These are phyloP conservation scores for Varanus salvator DNA, from an alignment of 2,113 vertebrate genomes.

Conservation along the genomic window DNA sequence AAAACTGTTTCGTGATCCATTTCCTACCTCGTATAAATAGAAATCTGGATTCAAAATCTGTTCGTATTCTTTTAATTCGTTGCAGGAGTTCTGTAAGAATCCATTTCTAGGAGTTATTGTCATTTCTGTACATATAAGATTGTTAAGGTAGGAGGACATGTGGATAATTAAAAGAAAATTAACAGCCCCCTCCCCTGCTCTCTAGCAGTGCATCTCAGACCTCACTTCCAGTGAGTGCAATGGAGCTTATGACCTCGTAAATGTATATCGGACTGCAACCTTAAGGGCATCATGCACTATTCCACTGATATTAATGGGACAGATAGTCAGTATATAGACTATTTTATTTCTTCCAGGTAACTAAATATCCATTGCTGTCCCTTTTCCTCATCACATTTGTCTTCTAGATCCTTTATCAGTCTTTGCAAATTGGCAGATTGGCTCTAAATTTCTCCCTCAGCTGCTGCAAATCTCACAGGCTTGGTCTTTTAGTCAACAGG, in stretches of 20 bases:
- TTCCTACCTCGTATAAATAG: not conserved
- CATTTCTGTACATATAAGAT: not conserved
- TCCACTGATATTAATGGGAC: not conserved
- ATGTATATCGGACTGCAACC: not conserved
- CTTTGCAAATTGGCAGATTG: no score
- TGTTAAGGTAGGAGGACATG: not conserved
- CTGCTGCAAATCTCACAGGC: not conserved
- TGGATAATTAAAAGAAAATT: not conserved
- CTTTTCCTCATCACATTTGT: not conserved
- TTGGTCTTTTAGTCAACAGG: not conserved
- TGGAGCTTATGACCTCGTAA: not conserved
- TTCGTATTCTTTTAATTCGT: conserved; percentile 9
- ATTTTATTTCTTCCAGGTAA: not conserved
- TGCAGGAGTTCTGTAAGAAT: conserved; percentile 24
- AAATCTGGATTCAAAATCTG: not conserved
- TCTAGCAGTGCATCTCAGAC: not conserved
- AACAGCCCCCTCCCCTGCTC: not conserved
- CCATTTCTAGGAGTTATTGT: not conserved
- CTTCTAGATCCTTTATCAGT: not conserved
- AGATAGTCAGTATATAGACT: not conserved
- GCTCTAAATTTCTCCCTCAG: not conserved
- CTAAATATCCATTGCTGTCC: not conserved
- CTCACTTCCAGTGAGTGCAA: not conserved
- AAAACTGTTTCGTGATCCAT: not conserved
- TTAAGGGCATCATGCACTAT: not conserved